phyloP scores from a whole-genome alignment of 2,113 vertebrate genomes.

The Odocoileus hemionus region DNA sequence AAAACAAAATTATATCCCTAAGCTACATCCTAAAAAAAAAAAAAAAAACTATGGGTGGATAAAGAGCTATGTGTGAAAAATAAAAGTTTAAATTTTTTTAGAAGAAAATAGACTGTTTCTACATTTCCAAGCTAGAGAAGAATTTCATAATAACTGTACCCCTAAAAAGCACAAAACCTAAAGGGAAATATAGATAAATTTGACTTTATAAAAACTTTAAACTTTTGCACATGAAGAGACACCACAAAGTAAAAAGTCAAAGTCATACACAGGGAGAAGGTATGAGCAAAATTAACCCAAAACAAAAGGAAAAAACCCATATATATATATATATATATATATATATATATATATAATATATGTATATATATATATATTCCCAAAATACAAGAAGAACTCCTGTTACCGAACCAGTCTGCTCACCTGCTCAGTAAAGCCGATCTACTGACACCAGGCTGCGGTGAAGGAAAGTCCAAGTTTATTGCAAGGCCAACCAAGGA shows the following conservation, averaged over 20 bases:
- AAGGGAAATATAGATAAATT: neutral
- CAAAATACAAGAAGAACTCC: neutral
- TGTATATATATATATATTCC: neutral
- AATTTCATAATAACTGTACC: neutral
- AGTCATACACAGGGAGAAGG: neutral
- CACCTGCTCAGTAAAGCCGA: neutral
- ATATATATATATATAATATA: neutral
- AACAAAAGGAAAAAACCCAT: neutral
- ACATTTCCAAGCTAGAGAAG: neutral
- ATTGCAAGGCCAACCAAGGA: neutral
- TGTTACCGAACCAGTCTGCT: neutral
- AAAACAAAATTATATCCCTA: neutral
- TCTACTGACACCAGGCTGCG: neutral
- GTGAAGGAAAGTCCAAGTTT: neutral
- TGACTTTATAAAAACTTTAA: neutral
- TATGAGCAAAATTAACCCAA: neutral
- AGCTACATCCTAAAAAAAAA: neutral
- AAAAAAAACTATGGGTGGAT: neutral
- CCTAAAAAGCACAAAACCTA: neutral
- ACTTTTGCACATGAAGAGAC: neutral
- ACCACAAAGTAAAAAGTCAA: neutral
- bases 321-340: neutral
- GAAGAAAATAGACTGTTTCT: neutral
- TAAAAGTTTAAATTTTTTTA: neutral
- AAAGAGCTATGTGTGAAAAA: neutral